These are phyloP conservation scores for Calephelis virginiensis DNA, from an alignment of 1,140 invertebrate genomes.

Conservation along the genomic window DNA sequence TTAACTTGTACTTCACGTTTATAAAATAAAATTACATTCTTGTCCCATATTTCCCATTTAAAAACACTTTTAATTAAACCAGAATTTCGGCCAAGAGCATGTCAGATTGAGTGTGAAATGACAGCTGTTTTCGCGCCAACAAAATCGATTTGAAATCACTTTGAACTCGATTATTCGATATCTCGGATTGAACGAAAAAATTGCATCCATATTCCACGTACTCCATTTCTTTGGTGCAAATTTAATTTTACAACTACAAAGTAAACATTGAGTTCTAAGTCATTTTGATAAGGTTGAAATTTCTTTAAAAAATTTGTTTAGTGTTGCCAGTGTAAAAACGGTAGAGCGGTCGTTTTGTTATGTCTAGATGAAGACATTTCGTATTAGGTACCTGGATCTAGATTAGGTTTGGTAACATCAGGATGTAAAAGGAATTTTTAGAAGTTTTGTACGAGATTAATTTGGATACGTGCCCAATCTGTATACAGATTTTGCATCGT, in stretches of 20 bases:
- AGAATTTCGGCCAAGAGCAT: neutral
- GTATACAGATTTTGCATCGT: too few relatives aligned
- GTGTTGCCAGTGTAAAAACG: conserved; percentile 9
- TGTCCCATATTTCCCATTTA: conserved; percentile 7
- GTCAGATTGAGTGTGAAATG: conserved; percentile 13
- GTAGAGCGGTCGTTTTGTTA: conserved; percentile 2
- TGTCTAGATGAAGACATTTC: conserved; percentile 15
- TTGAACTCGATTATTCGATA: conserved; percentile 14
- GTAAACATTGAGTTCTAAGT: neutral
- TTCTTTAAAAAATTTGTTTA: neutral
- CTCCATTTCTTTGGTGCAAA: conserved; percentile 11
- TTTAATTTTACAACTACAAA: neutral
- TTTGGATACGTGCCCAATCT: too few relatives aligned
- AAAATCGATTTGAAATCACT: conserved; percentile 14
- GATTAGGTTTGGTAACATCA: neutral
- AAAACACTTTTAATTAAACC: conserved; percentile 5
- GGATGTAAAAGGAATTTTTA: neutral
- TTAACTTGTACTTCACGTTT: too few relatives aligned
- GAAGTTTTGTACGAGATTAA: too few relatives aligned
- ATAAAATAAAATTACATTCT: neutral
- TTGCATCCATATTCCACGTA: conserved; percentile 14
- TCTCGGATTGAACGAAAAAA: conserved; percentile 10
- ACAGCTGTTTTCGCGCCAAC: conserved; percentile 12
- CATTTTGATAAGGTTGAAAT: neutral
- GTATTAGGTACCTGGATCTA: conserved; percentile 5